A percentile compares a stretch with the other conserved stretches of the same genome.
Evolutionary conservation across 2,888 invertebrate genomes (phyloP).

Genomic region (Eupithecia subumbrata): DNA sequence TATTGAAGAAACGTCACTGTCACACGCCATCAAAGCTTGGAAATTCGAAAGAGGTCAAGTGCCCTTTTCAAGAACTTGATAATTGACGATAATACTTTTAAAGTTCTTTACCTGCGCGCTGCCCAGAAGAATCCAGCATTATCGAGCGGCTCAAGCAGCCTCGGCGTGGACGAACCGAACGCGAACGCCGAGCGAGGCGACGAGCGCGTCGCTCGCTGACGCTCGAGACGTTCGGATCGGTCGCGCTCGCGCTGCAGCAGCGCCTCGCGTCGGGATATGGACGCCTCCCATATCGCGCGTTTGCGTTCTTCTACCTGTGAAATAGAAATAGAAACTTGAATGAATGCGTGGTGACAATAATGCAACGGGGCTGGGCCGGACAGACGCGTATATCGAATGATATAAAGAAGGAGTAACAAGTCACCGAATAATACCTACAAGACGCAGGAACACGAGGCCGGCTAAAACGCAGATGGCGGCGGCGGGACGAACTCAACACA

Average conservation of each 20-base stretch:
- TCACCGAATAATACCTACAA: not conserved
- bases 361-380: not conserved
- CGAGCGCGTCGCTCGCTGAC: constrained; percentile 90
- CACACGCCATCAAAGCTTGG: not conserved
- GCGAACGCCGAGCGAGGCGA: constrained; percentile 88
- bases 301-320: constrained; percentile 93
- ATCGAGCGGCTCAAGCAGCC: constrained; percentile 92
- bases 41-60: not conserved
- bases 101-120: constrained; percentile 85
- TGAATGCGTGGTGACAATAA: not conserved
- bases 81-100: not conserved
- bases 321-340: not conserved
- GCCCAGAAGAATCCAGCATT: constrained; percentile 93
- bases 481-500: not conserved
- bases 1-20: not conserved
- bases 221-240: constrained; percentile 91
- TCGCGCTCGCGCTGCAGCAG: constrained; percentile 94
- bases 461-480: not conserved
- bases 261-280: constrained; percentile 93
- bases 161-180: constrained; percentile 95
- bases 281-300: constrained; percentile 94
- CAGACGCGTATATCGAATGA: too few relatives aligned
- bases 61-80: not conserved
- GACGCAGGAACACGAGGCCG: not conserved
- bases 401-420: not conserved